Base-by-base conservation (phyloP, 2,797 vertebrate genomes). In the Myripristis murdjan region DNA sequence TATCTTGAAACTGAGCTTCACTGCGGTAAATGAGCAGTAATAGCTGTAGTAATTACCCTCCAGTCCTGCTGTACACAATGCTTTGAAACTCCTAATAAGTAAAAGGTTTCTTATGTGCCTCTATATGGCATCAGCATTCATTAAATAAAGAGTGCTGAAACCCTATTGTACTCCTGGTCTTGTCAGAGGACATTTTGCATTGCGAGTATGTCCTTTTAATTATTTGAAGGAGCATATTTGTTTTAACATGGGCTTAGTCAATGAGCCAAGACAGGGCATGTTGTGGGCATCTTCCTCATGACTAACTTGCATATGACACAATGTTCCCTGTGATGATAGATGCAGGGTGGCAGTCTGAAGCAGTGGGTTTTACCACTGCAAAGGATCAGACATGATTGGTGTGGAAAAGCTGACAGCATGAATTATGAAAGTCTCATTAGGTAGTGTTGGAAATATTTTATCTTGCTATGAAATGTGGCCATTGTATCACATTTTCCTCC, bases 391-490 rank as follows among this genome's bases (percentile, higher is more conserved):
- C 83, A 60, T 86, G 83, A 91, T 92, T 87, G 86, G 81, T 78
- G 87, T 89, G 82, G 88, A 91, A 87, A 88, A 89, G 86, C 86
- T 92, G 92, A 93, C 93, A 92, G 82, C 76, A 93, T 94, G 88
- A 94, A 94, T 94, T 92, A 93, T 92, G 86, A 83, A 90, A 89
- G 85, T 90, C 86, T 89, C 87, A 91, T 93, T 91, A 93, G 85
- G 72, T 81, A 72, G 81, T 87, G 83, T 85, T 87, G 82, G 82
- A 85, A 86, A 88, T 89, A 87, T 91, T 93, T 90, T 91, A 88
- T 92, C 84, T 84, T 26, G 57, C 83, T 73, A 84, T 47, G 64
- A 83, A 90, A 84, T 81, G 79, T 87, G 87, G 83, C 68, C 84
- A 83, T 91, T 82, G 70, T 69, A 73, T 81, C 65, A 79, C 72